Base-by-base conservation (phyloP, 1,140 invertebrate genomes). In the Hyposmocoma kahamanoa region DNA sequence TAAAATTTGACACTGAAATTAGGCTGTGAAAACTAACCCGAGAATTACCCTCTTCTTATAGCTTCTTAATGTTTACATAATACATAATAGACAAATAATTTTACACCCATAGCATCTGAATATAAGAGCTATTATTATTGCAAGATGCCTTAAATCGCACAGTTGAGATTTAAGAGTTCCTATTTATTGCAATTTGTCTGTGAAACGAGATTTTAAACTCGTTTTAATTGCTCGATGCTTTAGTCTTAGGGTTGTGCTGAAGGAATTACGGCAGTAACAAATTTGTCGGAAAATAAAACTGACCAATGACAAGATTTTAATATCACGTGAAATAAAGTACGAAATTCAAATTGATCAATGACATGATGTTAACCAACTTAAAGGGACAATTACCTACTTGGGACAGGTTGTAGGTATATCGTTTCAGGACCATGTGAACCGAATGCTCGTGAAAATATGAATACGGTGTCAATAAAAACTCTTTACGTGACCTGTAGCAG, bases 131-230 rank as follows among this genome's bases (percentile, higher is more conserved):
- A 6, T 6, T 15, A 36, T 10, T 8, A 10, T 10, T 8, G 32
- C 13, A 36, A 15, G 32, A 28, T 28, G 24, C 24, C 24, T 45
- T 55, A 47, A 66, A 59, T 53, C 48, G 47, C 28, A 43, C 51
- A 56, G 43, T 48, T 53, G 49, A 44, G 51, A 49, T 59, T 59
- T 59, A 62, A 59, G 63, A 67, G 53, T 61, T 57, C 63, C 60
- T 72, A 67, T 69, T 63, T 72, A 72, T 69, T 65, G 64, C 64
- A 72, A 72, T 72, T 72, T 72, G 69, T 72, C 69, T 63, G 63
- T 38, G 58, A 55, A 72, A 69, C 62, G 67, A 72, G 69, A 65
- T 67, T 72, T 67, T 69, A 69, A 69, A 72, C 69, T 69, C 45
- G 64, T 69, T 72, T 69, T 69, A 69, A 69, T 72, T 72, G 64